These are phyloP conservation scores for Paramuricea clavata DNA, from an alignment of 92 coral and sea anemone genomes.

Conservation along the genomic window DNA sequence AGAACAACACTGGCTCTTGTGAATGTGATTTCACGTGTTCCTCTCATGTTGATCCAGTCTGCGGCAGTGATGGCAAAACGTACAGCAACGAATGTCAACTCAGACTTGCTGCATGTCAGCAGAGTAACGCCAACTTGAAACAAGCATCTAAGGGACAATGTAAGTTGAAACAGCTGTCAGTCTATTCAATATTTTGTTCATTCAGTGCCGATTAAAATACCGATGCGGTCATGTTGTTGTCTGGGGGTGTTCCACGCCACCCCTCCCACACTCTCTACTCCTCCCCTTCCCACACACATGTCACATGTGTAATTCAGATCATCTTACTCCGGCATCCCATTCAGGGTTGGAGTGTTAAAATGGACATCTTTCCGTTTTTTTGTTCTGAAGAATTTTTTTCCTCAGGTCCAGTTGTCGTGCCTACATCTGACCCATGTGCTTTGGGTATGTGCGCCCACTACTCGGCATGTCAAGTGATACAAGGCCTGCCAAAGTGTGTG, in stretches of 20 bases:
- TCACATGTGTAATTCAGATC: too few species aligned
- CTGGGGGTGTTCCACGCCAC: too few species aligned
- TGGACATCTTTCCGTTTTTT: background rate
- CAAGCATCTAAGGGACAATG: background rate
- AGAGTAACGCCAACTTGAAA: background rate
- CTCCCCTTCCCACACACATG: too few species aligned
- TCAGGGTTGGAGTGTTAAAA: background rate
- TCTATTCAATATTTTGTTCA: too few species aligned
- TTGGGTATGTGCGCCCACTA: slow-evolving; percentile 15
- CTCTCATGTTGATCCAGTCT: background rate
- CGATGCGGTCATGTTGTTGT: too few species aligned
- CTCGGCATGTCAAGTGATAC: slow-evolving; percentile 49
- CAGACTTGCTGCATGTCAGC: background rate
- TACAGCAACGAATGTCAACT: slow-evolving; percentile 9
- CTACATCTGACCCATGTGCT: background rate
- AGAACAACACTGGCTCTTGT: background rate
- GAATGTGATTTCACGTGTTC: slow-evolving; percentile 9
- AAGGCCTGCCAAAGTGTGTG: slow-evolving; percentile 72
- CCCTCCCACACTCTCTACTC: too few species aligned
- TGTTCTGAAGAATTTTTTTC: background rate
- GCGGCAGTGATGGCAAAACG: slow-evolving; percentile 16
- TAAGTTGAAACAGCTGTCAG: too few species aligned
- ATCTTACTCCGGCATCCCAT: too few species aligned
- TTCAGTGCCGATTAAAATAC: too few species aligned
- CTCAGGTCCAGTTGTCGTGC: background rate